Base-by-base conservation (phyloP, 2,113 vertebrate species). In the Periophthalmus modestus region DNA sequence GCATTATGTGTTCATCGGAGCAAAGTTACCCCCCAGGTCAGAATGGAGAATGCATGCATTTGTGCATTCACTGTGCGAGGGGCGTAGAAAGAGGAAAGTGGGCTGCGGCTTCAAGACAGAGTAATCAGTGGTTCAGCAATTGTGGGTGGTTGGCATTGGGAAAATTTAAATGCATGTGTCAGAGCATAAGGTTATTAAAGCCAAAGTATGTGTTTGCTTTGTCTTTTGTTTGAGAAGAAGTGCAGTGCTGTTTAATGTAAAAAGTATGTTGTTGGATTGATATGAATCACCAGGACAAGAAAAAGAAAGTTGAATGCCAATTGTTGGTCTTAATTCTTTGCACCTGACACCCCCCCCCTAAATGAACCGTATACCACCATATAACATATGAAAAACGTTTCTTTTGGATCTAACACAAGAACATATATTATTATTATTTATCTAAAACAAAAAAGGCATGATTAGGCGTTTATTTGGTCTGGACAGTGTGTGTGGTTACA, bases 1-100 rank as follows among this genome's bases (percentile, higher is more conserved):
- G 79, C 71, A 85, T 89, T 89, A 87, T 80, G n/a, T 82, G 88
- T 84, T 87, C 84, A 90, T 81, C 65, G 14, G 23, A 46, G 73
- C n/a, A n/a, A n/a, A n/a, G 77, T 86, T 76, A 91, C n/a, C n/a
- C n/a, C n/a, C n/a, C n/a, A 91, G 87, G 89, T 91, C 89, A 89
- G 66, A 67, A 48, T 79, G 82, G 69, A 69, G 79, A 67, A 78
- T 55, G 71, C 72, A 7, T 71, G 68, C 16, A 81, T 82, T 73
- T 62, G 70, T 52, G n/a, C n/a, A 81, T 67, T 77, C 69, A 99
- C 94, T 96, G 86, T 21, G n/a, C 18, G 21, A 2, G 59, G 67
- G 83, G 83, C n/a, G 71, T 80, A 66, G 85, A 81, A 79, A 65
- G 73, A 69, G 83, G 4, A 52, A 69, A n/a, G n/a, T 48, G 63